A percentile compares a stretch with the other conserved stretches of the same genome.
These are phyloP conservation scores for Eretmocerus hayati DNA, from an alignment of 2,888 invertebrate species.

Conservation along the genomic window DNA sequence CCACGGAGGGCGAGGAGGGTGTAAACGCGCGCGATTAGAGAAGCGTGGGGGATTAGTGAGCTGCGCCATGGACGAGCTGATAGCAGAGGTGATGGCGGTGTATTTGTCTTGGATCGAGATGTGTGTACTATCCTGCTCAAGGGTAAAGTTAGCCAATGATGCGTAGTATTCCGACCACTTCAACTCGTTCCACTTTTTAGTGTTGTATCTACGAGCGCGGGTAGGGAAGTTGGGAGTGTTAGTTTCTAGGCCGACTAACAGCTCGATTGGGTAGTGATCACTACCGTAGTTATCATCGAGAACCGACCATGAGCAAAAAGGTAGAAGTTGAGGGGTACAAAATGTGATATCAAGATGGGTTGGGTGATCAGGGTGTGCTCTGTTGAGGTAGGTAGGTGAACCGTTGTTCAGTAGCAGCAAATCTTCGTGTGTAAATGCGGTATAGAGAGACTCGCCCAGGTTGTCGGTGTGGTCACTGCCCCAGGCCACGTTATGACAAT, in stretches of 20 bases:
- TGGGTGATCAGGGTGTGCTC: not conserved
- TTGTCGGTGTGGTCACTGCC: constrained; percentile 4
- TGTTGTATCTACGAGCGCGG: not conserved
- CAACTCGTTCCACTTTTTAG: not conserved
- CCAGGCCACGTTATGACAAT: constrained; percentile 16
- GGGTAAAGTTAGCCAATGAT: not conserved
- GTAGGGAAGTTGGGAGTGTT: too few species aligned
- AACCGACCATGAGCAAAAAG: constrained; percentile 9
- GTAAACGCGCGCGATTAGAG: not conserved
- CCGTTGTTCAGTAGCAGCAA: constrained; percentile 10
- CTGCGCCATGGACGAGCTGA: not conserved
- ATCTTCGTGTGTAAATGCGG: not conserved
- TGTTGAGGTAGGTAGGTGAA: constrained; percentile 8
- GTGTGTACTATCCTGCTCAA: not conserved
- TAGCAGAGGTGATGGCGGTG: not conserved
- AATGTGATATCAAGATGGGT: constrained; percentile 14
- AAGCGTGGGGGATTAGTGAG: not conserved
- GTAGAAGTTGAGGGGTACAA: constrained; percentile 2
- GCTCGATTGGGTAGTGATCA: constrained; percentile 8
- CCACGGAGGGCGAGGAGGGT: not conserved
- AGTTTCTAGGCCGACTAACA: not conserved
- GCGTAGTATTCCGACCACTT: not conserved
- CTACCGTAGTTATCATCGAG: constrained; percentile 8
- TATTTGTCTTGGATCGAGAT: not conserved
- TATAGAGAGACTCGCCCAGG: not conserved